Conservation (phyloP, 37 sponge, comb jelly and placozoan genomes). For the Lycopodina hypogea region DNA sequence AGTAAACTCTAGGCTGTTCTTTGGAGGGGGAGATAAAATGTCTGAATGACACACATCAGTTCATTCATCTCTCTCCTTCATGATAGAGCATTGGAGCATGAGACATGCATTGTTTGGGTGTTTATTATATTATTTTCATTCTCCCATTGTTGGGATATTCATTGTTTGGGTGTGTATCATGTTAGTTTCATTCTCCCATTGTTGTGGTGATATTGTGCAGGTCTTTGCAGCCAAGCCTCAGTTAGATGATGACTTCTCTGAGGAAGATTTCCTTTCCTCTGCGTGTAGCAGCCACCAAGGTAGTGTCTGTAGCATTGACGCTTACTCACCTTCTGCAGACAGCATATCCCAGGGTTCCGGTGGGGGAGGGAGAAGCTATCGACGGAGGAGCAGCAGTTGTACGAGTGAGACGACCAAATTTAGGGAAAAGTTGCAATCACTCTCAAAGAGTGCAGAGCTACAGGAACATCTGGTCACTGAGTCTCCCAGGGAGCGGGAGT, state of each 20-base stretch:
- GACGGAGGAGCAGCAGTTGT: conserved; percentile 21
- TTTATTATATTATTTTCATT: too few species aligned
- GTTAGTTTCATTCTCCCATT: not conserved
- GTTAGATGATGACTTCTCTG: conserved; percentile 22
- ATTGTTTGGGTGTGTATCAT: not conserved
- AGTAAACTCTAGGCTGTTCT: too few species aligned
- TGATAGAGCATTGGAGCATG: too few species aligned
- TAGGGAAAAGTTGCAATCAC: conserved; percentile 5
- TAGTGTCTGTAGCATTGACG: conserved; percentile 33
- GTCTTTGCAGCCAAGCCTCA: conserved; percentile 22
- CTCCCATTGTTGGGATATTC: too few species aligned
- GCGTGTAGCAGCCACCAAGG: conserved; percentile 33
- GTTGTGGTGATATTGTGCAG: conserved; percentile 4
- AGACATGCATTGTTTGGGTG: too few species aligned
- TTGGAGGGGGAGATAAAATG: too few species aligned
- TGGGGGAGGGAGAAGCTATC: not conserved
- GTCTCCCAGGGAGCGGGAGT: not conserved
- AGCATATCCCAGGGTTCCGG: not conserved
- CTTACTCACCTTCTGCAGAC: not conserved
- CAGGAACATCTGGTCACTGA: conserved; percentile 1
- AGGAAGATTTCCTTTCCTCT: conserved; percentile 44
- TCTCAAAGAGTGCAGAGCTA: conserved; percentile 14
- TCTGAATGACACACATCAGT: too few species aligned
- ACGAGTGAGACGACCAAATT: conserved; percentile 26
- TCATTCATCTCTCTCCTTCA: too few species aligned